A percentile compares a stretch with the other conserved stretches of the same genome.
Evolutionary conservation across 2,888 invertebrate species (phyloP).

Genomic region (Watsonalla cultraria): DNA sequence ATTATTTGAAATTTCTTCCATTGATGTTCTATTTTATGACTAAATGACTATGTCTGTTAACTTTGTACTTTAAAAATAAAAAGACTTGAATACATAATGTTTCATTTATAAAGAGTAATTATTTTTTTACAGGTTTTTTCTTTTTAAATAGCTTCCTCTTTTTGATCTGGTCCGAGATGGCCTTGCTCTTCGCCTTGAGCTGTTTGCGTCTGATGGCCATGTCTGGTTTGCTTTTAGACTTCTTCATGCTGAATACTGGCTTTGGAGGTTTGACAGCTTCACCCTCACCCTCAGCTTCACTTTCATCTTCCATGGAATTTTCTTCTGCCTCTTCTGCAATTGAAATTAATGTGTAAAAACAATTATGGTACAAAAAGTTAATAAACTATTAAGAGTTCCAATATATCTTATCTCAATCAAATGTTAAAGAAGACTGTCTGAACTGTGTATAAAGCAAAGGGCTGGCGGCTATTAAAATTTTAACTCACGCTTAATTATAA

Average conservation of each 20-base stretch:
- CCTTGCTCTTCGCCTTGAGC: slow-evolving; percentile 66
- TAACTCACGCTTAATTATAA: slow-evolving; percentile 58
- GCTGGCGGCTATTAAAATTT: not conserved
- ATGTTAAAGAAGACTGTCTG: no score
- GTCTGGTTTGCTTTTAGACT: slow-evolving; percentile 54
- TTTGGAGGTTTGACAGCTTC: slow-evolving; percentile 24
- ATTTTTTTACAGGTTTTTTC: slow-evolving; percentile 50
- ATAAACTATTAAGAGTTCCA: no score
- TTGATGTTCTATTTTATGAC: slow-evolving; percentile 4
- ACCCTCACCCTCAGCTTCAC: slow-evolving; percentile 27
- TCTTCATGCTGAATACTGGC: slow-evolving; percentile 38
- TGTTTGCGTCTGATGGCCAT: slow-evolving; percentile 71
- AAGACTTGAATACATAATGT: slow-evolving; percentile 23
- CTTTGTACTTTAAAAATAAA: slow-evolving; percentile 15
- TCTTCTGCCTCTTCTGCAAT: slow-evolving; percentile 54
- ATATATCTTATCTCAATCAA: no score
- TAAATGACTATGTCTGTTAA: slow-evolving; percentile 2
- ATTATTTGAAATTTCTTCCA: slow-evolving; percentile 7
- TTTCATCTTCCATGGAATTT: slow-evolving; percentile 30
- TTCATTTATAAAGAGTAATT: slow-evolving; percentile 24
- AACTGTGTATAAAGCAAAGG: no score
- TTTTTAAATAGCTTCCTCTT: slow-evolving; percentile 65
- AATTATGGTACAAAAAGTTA: not conserved
- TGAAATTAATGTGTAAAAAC: slow-evolving; percentile 1
- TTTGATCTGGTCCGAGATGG: slow-evolving; percentile 68